Evolutionary conservation across 2,113 vertebrate genomes (phyloP), one percentile per base, ranked within the genome.

Genomic region (Cyanocitta stelleri): DNA sequence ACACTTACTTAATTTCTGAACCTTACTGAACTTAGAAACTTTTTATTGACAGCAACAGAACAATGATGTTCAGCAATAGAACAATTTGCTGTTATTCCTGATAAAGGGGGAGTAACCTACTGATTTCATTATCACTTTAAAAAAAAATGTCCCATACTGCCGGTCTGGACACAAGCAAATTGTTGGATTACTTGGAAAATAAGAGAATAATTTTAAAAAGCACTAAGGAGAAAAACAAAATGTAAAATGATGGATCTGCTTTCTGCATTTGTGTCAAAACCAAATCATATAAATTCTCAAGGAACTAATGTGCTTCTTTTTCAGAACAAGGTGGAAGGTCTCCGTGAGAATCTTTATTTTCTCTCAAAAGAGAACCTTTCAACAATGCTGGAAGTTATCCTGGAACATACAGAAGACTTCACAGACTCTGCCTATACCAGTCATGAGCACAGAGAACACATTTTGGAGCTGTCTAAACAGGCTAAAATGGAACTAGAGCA

Each of bases 361-460:
- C 95, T 98, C 74, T 98, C 98, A 7, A 99, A 98, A 87, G 99
- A 99, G 96, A 98, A 97, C 89, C 95, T 99, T 89, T 97, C 97
- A 7, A 95, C 97, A 26, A 98, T 98, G 95, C 95, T 99, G 96
- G 99, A 99, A 94, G 97, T 97, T 68, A 97, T 99, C 94, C 96
- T 99, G 93, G 99, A 99, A 97, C 98, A 98, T 78, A 99, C 98
- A 0, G 99, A 99, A 96, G 99, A 99, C 96, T 99, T 99, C 97
- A 99, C 99, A 3, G 99, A 99, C 93, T 99, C 99, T 66, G 98
- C 99, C 64, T 99, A 99, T 97, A 99, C 99, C 96, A 99, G 98
- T 96, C 99, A 99, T 24, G 99, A 99, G 97, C 99, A 99, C 97
- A 98, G 99, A 79, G 99, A 99, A 87, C 98, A 97, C 90, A 99